Evolutionary conservation across 2,888 invertebrate genomes (phyloP), one percentile per base, ranked within the genome.

Genomic region (Sinotaia quadrata): DNA sequence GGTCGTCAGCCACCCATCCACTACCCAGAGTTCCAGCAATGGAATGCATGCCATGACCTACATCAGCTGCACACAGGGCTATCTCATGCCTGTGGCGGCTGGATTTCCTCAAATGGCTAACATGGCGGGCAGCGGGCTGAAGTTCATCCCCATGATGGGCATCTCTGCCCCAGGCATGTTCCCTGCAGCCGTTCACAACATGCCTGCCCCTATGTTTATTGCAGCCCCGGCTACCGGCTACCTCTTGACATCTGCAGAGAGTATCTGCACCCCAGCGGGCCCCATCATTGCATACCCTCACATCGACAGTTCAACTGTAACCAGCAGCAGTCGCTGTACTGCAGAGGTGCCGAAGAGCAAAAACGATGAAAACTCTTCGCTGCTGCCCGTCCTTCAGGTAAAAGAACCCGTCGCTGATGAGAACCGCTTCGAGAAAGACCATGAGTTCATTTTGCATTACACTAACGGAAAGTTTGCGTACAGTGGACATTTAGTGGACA

Each of bases 391-490:
- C 44, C 70, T 68, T 15, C 63, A 66, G 18, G 70, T 71, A 61
- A 71, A 70, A 36, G 66, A 70, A 27, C 73, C 71, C 24, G 59
- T 49, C 41, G 44, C 41, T 2, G 73, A 73, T 3, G 58, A 51
- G 33, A 57, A 60, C 8, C 68, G 68, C 2, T 41, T 71, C 7
- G 73, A 73, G 49, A 73, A 77, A 29, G 81, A 81, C 52, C 60
- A 66, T 27, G 74, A 75, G 44, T 83, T 83, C 51, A 81, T 83
- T 29, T 71, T 79, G 51, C 82, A 83, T 70, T 83, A 83, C 72
- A 83, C 81, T 27, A 80, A 81, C 60, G 79, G 78, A 2, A 58
- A 76, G 51, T 83, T 83, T 72, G 76, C 67, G n/a, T 83, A 83
- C 68, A 74, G 74, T 27, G 83, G 83, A 31, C 78, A 81, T 58